Evolutionary conservation across 2,113 vertebrate species (phyloP).

Genomic region (Opisthocomus hoazin): DNA sequence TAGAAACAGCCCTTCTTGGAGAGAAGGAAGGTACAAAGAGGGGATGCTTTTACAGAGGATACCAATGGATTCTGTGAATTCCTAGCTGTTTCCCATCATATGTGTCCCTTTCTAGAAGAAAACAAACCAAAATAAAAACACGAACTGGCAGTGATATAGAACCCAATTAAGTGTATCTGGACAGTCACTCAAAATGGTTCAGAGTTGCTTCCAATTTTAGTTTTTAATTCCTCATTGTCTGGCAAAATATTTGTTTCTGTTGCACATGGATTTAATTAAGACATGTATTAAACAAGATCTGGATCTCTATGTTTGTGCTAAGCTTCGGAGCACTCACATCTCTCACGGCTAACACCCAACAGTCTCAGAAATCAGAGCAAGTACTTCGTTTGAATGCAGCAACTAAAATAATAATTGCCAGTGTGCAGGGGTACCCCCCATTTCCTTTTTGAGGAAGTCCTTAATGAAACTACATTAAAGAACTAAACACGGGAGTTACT

Average conservation of each 20-base stretch:
- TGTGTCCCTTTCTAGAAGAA: neutral
- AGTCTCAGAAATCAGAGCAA: neutral
- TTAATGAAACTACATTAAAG: neutral
- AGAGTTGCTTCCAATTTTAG: neutral
- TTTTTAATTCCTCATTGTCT: neutral
- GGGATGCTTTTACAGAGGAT: neutral
- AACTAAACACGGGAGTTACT: neutral
- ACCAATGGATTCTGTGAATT: neutral
- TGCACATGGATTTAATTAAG: neutral
- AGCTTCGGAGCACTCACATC: neutral
- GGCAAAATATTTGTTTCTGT: neutral
- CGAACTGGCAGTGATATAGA: neutral
- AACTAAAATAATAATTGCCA: neutral
- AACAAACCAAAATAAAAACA: neutral
- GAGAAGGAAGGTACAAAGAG: neutral
- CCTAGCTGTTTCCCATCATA: too few relatives aligned
- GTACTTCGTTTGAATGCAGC: neutral
- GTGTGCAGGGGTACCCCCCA: rapidly evolving
- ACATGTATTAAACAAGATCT: rapidly evolving
- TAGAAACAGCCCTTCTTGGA: neutral
- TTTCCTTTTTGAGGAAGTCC: neutral
- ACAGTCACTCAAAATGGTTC: neutral
- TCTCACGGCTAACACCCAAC: neutral
- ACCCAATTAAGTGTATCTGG: neutral
- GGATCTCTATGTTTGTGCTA: neutral